Conservation (phyloP, 2,113 vertebrate genomes). For the Myiozetetes cayanensis region DNA sequence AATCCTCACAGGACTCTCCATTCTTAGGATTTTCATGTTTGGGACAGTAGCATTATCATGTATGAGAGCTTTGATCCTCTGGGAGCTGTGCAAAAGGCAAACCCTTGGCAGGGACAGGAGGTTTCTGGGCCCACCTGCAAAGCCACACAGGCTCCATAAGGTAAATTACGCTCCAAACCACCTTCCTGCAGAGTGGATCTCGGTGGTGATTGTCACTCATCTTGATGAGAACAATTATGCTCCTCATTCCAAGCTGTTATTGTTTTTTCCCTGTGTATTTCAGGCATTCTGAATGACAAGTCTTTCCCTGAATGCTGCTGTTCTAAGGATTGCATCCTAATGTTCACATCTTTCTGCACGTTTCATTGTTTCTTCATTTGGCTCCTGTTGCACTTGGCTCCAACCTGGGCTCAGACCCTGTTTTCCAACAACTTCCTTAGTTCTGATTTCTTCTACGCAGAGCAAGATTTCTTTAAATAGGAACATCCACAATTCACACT, state of each 20-base stretch:
- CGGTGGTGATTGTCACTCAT: neutral
- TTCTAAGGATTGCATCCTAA: neutral
- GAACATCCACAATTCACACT: neutral
- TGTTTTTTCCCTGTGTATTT: neutral
- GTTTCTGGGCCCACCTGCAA: neutral
- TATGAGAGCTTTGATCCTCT: neutral
- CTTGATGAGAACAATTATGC: neutral
- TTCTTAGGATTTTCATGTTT: neutral
- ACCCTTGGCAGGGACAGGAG: neutral
- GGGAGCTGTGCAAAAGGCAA: neutral
- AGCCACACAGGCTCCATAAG: neutral
- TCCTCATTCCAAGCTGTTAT: neutral
- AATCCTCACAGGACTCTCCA: neutral
- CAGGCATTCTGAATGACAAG: neutral
- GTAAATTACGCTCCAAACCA: neutral
- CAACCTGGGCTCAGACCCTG: neutral
- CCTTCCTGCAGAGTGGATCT: neutral
- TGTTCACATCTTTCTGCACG: accelerated
- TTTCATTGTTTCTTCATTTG: neutral
- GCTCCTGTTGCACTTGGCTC: neutral
- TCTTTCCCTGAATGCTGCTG: neutral
- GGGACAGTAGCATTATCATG: neutral
- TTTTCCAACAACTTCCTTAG: neutral
- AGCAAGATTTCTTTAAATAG: neutral
- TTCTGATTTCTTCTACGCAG: neutral